These are phyloP conservation scores for Vidua macroura DNA, from an alignment of 2,113 vertebrate species.

Conservation along the genomic window DNA sequence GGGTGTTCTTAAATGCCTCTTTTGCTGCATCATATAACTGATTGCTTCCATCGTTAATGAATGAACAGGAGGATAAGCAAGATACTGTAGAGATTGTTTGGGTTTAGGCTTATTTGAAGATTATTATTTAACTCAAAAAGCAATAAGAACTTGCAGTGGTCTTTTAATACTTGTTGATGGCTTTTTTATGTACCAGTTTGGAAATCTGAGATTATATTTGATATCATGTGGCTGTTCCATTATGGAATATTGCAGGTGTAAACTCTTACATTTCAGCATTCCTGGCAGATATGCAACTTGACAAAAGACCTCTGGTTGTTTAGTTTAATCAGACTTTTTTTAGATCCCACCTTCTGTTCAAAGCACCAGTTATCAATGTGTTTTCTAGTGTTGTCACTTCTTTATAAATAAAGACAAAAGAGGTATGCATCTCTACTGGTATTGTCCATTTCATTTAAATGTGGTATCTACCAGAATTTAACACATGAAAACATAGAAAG, in stretches of 20 bases:
- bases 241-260: constrained; percentile 65
- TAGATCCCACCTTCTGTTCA: background rate
- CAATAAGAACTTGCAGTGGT: constrained; percentile 70
- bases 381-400: constrained; percentile 79
- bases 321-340: constrained; percentile 53
- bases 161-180: constrained; percentile 62
- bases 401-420: constrained; percentile 75
- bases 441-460: constrained; percentile 56
- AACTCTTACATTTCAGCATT: constrained; percentile 71
- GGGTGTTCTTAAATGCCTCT: constrained; percentile 61
- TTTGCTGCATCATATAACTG: constrained; percentile 55
- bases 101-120: constrained; percentile 65
- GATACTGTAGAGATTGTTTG: constrained; percentile 42
- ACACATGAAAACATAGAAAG: background rate
- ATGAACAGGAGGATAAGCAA: constrained; percentile 28
- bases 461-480: background rate
- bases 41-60: constrained; percentile 74
- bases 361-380: constrained; percentile 65
- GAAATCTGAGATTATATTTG: constrained; percentile 73
- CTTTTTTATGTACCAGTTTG: constrained; percentile 68
- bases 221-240: constrained; percentile 67
- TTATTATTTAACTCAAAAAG: constrained; percentile 65
- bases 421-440: constrained; percentile 41
- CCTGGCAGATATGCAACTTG: constrained; percentile 64
- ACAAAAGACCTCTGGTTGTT: constrained; percentile 56